Evolutionary conservation across 2,113 vertebrate species (phyloP), one percentile per base, ranked within the genome.

Genomic region (Cromileptes altivelis): DNA sequence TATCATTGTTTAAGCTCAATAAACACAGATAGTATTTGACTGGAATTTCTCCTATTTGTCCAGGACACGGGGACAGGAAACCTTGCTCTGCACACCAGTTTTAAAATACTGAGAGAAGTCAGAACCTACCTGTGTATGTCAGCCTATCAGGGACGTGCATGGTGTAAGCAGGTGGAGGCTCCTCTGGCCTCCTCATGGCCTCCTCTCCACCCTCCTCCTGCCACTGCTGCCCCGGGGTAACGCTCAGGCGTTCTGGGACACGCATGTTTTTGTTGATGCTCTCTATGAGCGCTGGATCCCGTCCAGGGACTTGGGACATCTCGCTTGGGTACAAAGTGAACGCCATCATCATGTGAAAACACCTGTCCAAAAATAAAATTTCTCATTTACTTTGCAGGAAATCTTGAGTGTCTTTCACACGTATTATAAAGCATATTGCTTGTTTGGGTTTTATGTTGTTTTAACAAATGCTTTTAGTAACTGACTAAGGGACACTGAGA

Each of bases 141-240:
- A 96, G 91, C 89, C 94, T 92, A 1, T 96, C 95, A 3, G 96
- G 95, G 75, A 96, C 88, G 15, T 95, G 93, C 96, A 96, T 96
- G 49, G 25, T 90, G 75, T 95, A 93, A 37, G 93, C 92, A 0
- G 88, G 80, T 21, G 86, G 74, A 21, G 84, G 19, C 18, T 92
- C 91, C 18, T 94, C 91, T 17, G 30, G 0, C 40, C 4, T 72
- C 11, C 17, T 8, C 4, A 27, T 61, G 27, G 21, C 45, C 21
- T 82, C 83, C 30, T 89, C 86, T 45, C 12, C 71, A 1, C 83
- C 45, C 60, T 67, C 69, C 6, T 49, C 17, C 71, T 55, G 25
- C 62, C n/a, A 70, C 3, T 70, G 69, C 21, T 78, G 71, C 14
- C 65, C 68, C 0, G 80, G 81, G 18, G 89, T 80, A 10, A 96